Evolutionary conservation across 1,140 invertebrate genomes (phyloP).

Genomic region (Andricus grossulariae): DNA sequence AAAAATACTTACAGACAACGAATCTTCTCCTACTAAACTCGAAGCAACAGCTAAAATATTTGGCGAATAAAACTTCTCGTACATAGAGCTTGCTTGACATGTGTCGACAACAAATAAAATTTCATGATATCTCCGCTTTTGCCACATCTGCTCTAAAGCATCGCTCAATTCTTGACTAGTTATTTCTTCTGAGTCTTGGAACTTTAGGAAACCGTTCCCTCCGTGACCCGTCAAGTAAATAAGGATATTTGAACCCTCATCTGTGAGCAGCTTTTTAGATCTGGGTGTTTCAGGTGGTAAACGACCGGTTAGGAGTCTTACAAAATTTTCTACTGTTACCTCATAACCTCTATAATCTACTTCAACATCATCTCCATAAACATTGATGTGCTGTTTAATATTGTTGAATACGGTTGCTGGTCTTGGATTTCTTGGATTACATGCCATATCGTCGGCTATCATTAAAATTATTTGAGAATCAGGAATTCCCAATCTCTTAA

Average conservation of each 20-base stretch:
- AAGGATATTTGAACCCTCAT: conserved; percentile 97
- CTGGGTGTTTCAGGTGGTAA: conserved; percentile 93
- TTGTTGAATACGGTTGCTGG: conserved; percentile 99
- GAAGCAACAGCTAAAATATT: conserved; percentile 98
- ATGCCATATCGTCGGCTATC: conserved; percentile 99
- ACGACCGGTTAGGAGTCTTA: conserved; percentile 94
- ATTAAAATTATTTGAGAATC: conserved; percentile 98
- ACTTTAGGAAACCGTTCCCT: conserved; percentile 99
- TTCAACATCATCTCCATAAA: conserved; percentile 99
- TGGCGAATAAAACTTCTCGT: conserved; percentile 97
- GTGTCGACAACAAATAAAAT: conserved; percentile 99
- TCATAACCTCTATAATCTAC: conserved; percentile 99
- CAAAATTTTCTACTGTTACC: conserved; percentile 99
- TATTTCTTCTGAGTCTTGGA: conserved; percentile 99
- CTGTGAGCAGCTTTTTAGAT: conserved; percentile 96
- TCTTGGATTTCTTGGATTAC: conserved; percentile 97
- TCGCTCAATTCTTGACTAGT: conserved; percentile 99
- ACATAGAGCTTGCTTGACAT: conserved; percentile 99
- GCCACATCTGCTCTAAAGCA: conserved; percentile 99
- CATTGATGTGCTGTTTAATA: conserved; percentile 98
- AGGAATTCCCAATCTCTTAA: conserved; percentile 97
- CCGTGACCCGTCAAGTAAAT: conserved; percentile 99
- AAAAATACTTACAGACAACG: conserved; percentile 87
- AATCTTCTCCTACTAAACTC: conserved; percentile 98
- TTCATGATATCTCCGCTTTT: conserved; percentile 98